Percentiles rank a stretch among this genome's conserved stretches.
These are phyloP conservation scores for Panopea generosa DNA, from an alignment of 2,888 invertebrate genomes.

Conservation along the genomic window DNA sequence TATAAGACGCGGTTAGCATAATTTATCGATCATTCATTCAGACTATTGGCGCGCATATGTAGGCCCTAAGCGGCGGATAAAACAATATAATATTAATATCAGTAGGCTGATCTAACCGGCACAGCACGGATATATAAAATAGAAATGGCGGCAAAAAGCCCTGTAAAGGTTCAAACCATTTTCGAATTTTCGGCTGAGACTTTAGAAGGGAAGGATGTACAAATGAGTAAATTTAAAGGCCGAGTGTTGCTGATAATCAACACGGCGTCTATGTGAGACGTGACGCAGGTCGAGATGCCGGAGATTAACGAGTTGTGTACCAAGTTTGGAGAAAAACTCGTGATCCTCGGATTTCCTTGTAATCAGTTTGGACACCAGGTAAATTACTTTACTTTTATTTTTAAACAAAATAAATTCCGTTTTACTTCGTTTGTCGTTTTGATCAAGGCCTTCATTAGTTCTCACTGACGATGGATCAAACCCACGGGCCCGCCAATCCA, in stretches of 20 bases:
- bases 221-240: slow-evolving; percentile 73
- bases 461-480: neutral
- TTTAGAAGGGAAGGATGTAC: slow-evolving; percentile 44
- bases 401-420: no score
- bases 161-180: slow-evolving; percentile 45
- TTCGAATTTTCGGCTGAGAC: slow-evolving; percentile 56
- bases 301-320: slow-evolving; percentile 83
- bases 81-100: no score
- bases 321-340: slow-evolving; percentile 77
- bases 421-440: neutral
- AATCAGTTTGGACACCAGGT: slow-evolving; percentile 85
- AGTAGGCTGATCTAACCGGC: no score
- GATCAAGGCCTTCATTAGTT: neutral
- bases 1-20: no score
- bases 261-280: slow-evolving; percentile 84
- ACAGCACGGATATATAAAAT: no score
- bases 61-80: no score
- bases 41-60: no score
- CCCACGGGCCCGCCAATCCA: no score
- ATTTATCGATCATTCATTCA: no score
- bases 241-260: slow-evolving; percentile 82
- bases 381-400: slow-evolving; percentile 2
- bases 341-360: slow-evolving; percentile 82
- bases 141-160: slow-evolving; percentile 10
- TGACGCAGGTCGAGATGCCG: slow-evolving; percentile 81